Base-by-base conservation (phyloP, 2,797 vertebrate species). In the Cirrhinus mrigala region DNA sequence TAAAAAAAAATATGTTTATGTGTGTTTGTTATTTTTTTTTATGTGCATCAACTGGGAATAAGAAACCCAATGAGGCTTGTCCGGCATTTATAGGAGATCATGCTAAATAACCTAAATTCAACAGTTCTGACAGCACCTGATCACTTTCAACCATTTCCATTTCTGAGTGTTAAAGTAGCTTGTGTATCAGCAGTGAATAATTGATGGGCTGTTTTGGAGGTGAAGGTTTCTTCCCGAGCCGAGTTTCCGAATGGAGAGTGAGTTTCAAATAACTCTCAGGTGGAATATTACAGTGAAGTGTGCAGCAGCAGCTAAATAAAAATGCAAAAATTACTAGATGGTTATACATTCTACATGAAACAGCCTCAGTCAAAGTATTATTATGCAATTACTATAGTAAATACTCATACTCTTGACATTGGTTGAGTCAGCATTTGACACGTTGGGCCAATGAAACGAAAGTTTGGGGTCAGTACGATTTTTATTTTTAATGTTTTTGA, bases 51-150 rank as follows among this genome's bases (percentile, higher is more conserved):
- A 33, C 50, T 4, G 22, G 18, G 50, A 44, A 79, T 9, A 76
- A 66, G 87, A 87, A 86, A 87, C 76, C 54, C 46, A 70, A 10
- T 85, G 80, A 87, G 71, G 37, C 33, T 16, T 84, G 64, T 79
- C 22, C 74, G 10, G 24, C 10, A 10, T 58, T 18, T 62, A 64
- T 14, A 83, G 70, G 16, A 81, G 70, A 74, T 52, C 22, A 62
- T 44, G 16, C 84, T 73, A 22, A 82, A 54, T 80, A 20, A 37
- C 14, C 44, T 81, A 24, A 81, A 74, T 79, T 52, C 82, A 75
- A 75, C 18, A 78, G 50, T 48, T 48, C 71, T 48, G 10, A 68
- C 18, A 22, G 69, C 24, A 54, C 50, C 62, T 44, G 69, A 83
- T 8, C 18, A 76, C 74, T 76, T 76, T 76, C 24, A 12, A 27